Evolutionary conservation across 2,888 invertebrate species (phyloP).

Genomic region (Ophion ventricosus): DNA sequence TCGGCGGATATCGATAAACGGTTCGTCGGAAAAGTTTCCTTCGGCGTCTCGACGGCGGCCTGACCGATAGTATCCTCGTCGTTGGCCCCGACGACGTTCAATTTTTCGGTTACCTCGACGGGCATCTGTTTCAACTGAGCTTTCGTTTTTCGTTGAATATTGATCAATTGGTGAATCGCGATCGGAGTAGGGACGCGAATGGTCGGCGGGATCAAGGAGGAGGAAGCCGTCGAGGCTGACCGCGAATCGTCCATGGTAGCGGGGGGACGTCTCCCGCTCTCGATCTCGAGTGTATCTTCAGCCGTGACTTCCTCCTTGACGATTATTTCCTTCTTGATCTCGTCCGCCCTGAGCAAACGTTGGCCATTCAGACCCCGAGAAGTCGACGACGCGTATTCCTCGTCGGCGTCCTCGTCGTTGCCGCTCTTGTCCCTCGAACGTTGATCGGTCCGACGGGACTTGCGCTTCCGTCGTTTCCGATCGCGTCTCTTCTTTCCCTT

Average conservation of each 20-base stretch:
- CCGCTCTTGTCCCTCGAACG: constrained; percentile 30
- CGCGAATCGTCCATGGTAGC: not conserved
- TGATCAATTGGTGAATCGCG: not conserved
- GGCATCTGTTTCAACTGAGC: constrained; percentile 77
- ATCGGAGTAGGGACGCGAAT: constrained; percentile 5
- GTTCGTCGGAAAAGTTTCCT: not conserved
- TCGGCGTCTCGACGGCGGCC: not conserved
- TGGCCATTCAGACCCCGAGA: constrained; percentile 11
- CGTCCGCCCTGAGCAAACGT: constrained; percentile 73
- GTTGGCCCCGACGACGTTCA: not conserved
- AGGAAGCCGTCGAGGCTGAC: not conserved
- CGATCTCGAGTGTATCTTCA: not conserved
- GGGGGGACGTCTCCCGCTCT: not conserved
- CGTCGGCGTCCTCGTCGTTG: constrained; percentile 25
- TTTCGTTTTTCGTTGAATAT: constrained; percentile 72
- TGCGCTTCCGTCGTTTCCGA: constrained; percentile 46
- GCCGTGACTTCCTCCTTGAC: constrained; percentile 57
- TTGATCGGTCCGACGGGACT: constrained; percentile 27
- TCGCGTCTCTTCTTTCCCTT: constrained; percentile 69
- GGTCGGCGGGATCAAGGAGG: not conserved
- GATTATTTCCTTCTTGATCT: constrained; percentile 74
- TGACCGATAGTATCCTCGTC: not conserved
- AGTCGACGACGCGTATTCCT: constrained; percentile 6
- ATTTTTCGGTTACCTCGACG: constrained; percentile 55
- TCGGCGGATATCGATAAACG: not conserved